These are phyloP conservation scores for Cyprinella venusta DNA, from an alignment of 2,797 vertebrate genomes.

Conservation along the genomic window DNA sequence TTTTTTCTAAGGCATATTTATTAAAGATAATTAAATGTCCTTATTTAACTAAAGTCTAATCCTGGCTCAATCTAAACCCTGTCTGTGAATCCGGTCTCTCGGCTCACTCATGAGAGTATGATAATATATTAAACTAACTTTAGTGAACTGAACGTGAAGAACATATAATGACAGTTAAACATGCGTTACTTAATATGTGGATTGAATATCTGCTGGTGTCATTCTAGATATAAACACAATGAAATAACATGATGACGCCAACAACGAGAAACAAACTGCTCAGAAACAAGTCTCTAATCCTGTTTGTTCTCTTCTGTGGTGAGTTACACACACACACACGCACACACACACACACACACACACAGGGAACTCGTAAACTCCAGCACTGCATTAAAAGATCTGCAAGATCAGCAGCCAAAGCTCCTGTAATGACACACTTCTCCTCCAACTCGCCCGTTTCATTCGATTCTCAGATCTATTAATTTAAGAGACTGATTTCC, in stretches of 20 bases:
- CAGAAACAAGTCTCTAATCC: background rate
- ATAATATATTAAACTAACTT: background rate
- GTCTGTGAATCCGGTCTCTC: background rate
- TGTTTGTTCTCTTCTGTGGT: conserved; percentile 15
- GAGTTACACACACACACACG: background rate
- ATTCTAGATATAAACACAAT: background rate
- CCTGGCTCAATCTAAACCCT: no score
- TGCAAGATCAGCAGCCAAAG: no score
- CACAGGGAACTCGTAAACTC: no score
- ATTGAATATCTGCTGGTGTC: background rate
- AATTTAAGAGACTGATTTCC: no score
- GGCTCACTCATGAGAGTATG: background rate
- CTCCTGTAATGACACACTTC: no score
- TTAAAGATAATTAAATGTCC: no score
- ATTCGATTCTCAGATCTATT: no score
- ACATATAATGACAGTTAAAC: background rate
- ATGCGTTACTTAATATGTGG: background rate
- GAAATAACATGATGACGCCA: background rate
- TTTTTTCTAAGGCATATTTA: no score
- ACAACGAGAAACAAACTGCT: background rate
- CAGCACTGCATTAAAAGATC: no score
- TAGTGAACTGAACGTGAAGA: background rate
- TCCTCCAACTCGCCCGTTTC: no score
- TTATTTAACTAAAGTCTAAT: no score
- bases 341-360: background rate